Evolutionary conservation across 2,888 invertebrate genomes (phyloP), one percentile per base, ranked within the genome.

Genomic region (Drosophila borealis): DNA sequence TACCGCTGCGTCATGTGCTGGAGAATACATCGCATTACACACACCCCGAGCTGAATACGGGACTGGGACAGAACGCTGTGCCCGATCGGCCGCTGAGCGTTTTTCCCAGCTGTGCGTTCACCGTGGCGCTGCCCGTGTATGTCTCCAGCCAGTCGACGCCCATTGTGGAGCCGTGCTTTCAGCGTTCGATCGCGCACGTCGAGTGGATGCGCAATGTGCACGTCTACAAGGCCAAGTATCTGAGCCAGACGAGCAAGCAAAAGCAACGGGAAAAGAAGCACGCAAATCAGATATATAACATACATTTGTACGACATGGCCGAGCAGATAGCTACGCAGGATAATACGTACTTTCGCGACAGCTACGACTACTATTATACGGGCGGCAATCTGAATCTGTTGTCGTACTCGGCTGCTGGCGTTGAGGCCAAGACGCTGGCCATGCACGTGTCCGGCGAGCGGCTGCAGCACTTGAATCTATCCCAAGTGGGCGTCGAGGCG

Each of bases 291-390:
- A 14, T 83, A 0, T 55, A 86, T 41, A 51, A 74, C 37, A 5
- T 0, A 0, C 33, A 55, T 21, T 6, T 83, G 2, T 88, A 44
- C 11, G 70, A 83, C 1, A 21, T 70, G 44, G 89, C 83, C 2
- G 87, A 83, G 50, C 72, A 68, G 2, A 87, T 83, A 25, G 83
- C 74, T 29, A 39, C 25, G 3, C 74, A 77, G 50, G 84, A 83
- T 1, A 80, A 83, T 70, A 56, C 82, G 0, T 91, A 77, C 46
- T 92, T 92, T 51, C 71, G 80, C 11, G 83, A 87, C 4, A 88
- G 88, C 45, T 92, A 91, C 46, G 92, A 92, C 63, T 92, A 90
- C 66, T 92, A 91, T 45, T 92, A 90, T 60, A 91, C 91, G 0
- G 91, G 91, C 2, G 92, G 92, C 9, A 92, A 90, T 78, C 68